These are phyloP conservation scores for Amyelois transitella DNA, from an alignment of 1,140 invertebrate species.

Conservation along the genomic window DNA sequence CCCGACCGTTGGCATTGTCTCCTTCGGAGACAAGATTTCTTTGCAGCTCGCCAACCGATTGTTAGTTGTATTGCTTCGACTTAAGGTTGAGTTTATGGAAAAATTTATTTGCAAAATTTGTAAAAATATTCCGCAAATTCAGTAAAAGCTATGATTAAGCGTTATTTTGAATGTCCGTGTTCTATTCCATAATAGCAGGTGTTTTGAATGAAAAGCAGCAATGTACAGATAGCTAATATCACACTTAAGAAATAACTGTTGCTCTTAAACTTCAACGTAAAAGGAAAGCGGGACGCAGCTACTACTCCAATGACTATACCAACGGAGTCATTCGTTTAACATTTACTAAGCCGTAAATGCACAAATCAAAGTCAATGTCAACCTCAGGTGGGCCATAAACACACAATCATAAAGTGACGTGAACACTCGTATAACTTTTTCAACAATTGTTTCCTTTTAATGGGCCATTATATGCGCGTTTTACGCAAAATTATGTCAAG, in stretches of 20 bases:
- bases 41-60: conserved; percentile 20
- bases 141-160: neutral
- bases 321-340: conserved; percentile 30
- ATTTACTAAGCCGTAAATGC: conserved; percentile 61
- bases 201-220: neutral
- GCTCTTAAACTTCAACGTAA: neutral
- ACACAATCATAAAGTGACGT: conserved; percentile 69
- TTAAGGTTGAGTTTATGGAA: conserved; percentile 35
- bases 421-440: conserved; percentile 71
- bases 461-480: conserved; percentile 70
- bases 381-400: conserved; percentile 64
- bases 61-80: conserved; percentile 12
- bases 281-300: conserved; percentile 8
- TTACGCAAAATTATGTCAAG: conserved; percentile 73
- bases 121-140: neutral
- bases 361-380: conserved; percentile 73
- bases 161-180: neutral
- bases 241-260: neutral
- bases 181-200: neutral
- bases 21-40: conserved; percentile 30
- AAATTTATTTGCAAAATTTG: neutral
- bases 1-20: conserved; percentile 51
- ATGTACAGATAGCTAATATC: neutral
- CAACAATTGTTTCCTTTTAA: conserved; percentile 73
- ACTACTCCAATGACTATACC: conserved; percentile 11